Conservation (phyloP, 2,888 invertebrate genomes). For the Esperia sulphurella region DNA sequence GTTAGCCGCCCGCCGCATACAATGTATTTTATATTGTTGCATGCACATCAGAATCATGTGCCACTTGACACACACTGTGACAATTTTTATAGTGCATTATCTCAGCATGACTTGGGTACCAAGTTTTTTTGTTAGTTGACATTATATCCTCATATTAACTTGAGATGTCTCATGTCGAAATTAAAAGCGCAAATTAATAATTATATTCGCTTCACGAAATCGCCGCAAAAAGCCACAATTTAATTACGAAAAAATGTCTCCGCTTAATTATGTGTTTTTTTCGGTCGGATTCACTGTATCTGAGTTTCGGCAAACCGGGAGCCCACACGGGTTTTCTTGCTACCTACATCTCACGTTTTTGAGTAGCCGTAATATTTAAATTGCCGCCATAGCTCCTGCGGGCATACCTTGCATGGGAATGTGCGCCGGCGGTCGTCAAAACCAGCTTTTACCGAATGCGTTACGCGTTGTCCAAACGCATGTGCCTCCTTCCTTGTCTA, state of each 20-base stretch:
- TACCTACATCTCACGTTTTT: constrained; percentile 76
- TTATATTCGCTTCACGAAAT: constrained; percentile 43
- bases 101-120: constrained; percentile 48
- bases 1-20: constrained; percentile 25
- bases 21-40: constrained; percentile 29
- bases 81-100: constrained; percentile 68
- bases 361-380: constrained; percentile 77
- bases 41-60: constrained; percentile 19
- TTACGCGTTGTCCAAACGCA: constrained; percentile 62
- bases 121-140: constrained; percentile 43
- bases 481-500: constrained; percentile 61
- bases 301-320: constrained; percentile 53
- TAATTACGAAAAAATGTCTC: constrained; percentile 71
- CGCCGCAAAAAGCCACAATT: constrained; percentile 60
- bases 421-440: constrained; percentile 67
- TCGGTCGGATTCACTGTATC: constrained; percentile 60
- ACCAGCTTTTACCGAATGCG: constrained; percentile 75
- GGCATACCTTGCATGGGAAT: constrained; percentile 78
- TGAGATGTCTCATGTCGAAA: constrained; percentile 43
- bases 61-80: constrained; percentile 37
- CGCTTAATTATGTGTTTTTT: constrained; percentile 60
- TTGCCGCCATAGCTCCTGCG: constrained; percentile 74
- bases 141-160: constrained; percentile 53
- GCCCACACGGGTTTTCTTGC: constrained; percentile 73
- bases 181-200: constrained; percentile 61